Evolutionary conservation across 2,797 vertebrate genomes (phyloP), one percentile per base, ranked within the genome.

Genomic region (Melanogrammus aeglefinus): DNA sequence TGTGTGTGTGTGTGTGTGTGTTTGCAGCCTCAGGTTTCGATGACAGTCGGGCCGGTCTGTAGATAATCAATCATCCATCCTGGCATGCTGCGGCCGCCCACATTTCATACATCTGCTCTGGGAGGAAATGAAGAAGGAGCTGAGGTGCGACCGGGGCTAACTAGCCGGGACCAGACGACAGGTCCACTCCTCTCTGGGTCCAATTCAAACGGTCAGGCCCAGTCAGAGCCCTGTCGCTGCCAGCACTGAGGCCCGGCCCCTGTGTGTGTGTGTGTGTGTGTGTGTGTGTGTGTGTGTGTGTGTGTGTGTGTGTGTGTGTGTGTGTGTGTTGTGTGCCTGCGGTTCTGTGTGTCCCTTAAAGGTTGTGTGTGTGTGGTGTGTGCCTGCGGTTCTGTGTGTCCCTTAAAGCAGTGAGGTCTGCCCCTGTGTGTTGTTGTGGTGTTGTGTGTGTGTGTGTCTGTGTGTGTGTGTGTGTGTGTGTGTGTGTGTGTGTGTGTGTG

Each of bases 61-160:
- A 80, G 78, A 78, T 89, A 80, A 88, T 88, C 74, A 66, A 83
- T 89, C 82, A 85, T 81, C 73, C 80, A 76, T 33, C 33, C 77
- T 80, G 77, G 57, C 75, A 74, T 66, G 24, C 47, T 41, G 24
- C 78, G 39, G 81, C 77, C 31, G 16, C 72, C 75, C 78, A 75
- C 75, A 78, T 79, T 79, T 80, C 63, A 21, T 74, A 72, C 77
- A 1, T 7, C 31, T n/a, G 0, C 14, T 78, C 75, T 74, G 41
- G 63, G 72, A 66, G 6, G 24, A 77, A 36, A 74, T 36, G n/a
- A 51, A 35, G 76, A 63, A 79, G 9, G 21, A 44, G 75, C 51
- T 1, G 13, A 51, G 69, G 21, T 63, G 73, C 74, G 24, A 72
- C 82, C 79, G 24, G 73, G 73, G 31, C 74, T 70, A 81, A 84